Evolutionary conservation across 2,113 vertebrate species (phyloP).

Genomic region (Menidia beryllina): DNA sequence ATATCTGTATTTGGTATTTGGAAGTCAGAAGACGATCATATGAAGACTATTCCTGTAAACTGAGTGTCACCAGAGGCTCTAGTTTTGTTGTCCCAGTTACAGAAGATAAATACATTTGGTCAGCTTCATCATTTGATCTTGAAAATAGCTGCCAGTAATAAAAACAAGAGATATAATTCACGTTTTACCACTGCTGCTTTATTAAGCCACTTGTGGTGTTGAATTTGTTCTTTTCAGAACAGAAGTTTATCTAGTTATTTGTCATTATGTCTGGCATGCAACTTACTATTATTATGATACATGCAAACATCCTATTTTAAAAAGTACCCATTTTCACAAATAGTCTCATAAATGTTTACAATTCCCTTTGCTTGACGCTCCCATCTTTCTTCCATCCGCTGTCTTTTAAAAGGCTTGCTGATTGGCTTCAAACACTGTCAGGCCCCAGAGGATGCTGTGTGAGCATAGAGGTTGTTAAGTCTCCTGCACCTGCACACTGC

Average conservation of each 20-base stretch:
- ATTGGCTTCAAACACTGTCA: conserved; percentile 47
- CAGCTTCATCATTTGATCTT: conserved; percentile 3
- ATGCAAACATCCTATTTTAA: conserved; percentile 9
- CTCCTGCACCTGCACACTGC: conserved; percentile 32
- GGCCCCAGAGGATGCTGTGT: conserved; percentile 42
- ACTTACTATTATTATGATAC: background rate
- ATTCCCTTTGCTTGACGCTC: conserved; percentile 30
- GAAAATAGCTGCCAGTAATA: conserved; percentile 15
- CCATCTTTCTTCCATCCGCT: conserved; percentile 11
- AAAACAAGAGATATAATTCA: background rate
- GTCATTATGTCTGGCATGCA: conserved; percentile 56
- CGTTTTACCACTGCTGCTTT: conserved; percentile 35
- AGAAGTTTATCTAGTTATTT: conserved; percentile 56
- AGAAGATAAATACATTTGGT: conserved; percentile 2
- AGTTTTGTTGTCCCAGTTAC: conserved; percentile 16
- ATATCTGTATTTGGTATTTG: conserved; percentile 37
- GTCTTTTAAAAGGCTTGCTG: conserved; percentile 38
- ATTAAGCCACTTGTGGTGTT: conserved; percentile 24
- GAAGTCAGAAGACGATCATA: conserved; percentile 58
- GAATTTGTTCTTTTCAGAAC: conserved; percentile 49
- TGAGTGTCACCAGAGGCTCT: conserved; percentile 20
- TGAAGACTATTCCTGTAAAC: conserved; percentile 36
- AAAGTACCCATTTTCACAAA: conserved; percentile 7
- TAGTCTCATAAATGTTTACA: conserved; percentile 11
- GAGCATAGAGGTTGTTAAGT: conserved; percentile 38